These are phyloP conservation scores for Phataginus tricuspis DNA, from an alignment of 2,797 vertebrate genomes.

Conservation along the genomic window DNA sequence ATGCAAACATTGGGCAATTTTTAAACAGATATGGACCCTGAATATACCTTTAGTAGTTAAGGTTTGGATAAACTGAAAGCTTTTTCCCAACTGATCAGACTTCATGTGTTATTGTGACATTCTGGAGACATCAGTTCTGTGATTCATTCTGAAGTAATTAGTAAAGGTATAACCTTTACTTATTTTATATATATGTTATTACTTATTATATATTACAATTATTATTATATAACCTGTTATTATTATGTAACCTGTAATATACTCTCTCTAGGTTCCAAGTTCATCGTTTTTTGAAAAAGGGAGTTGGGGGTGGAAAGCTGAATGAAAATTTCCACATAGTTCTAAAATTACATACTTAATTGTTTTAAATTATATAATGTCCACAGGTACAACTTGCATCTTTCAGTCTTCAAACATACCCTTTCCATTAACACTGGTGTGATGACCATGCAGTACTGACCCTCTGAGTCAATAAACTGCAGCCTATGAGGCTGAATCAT, in stretches of 20 bases:
- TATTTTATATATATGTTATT: too few species aligned
- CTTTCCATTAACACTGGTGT: not conserved
- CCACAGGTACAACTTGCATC: not conserved
- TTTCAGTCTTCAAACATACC: not conserved
- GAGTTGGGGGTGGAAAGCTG: not conserved
- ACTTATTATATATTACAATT: too few species aligned
- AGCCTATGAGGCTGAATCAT: not conserved
- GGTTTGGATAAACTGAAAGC: not conserved
- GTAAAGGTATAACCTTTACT: not conserved
- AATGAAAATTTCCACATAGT: not conserved
- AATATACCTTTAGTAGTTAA: not conserved
- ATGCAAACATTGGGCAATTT: not conserved
- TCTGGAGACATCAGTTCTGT: not conserved
- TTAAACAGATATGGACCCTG: not conserved
- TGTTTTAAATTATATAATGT: not conserved
- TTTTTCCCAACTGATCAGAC: not conserved
- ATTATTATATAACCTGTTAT: too few species aligned
- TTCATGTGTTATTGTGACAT: not conserved
- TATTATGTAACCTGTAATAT: not conserved
- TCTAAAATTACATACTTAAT: not conserved
- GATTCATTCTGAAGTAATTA: not conserved
- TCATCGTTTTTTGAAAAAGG: not conserved
- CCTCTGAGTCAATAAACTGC: not conserved
- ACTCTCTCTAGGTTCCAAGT: slow-evolving; percentile 1
- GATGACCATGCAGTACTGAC: not conserved